Evolutionary conservation across 1,140 invertebrate species (phyloP), one percentile per base, ranked within the genome.

Genomic region (Tenebrio molitor): DNA sequence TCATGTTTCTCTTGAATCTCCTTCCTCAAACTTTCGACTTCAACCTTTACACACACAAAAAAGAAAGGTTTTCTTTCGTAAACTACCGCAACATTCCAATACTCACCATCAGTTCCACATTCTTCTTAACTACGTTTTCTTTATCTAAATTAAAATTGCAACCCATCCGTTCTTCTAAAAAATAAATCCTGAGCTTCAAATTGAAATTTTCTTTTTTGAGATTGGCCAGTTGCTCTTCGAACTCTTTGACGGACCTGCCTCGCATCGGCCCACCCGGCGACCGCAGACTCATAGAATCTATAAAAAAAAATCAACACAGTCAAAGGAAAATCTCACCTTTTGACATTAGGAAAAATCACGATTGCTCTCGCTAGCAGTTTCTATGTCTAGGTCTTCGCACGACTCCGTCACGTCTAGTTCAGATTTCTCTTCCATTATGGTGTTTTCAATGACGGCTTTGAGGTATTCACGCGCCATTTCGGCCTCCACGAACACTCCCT

Each of bases 151-250:
- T 77, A 84, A 86, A 85, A 77, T 88, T 83, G 78, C 88, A 83
- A 72, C 91, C 90, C 83, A 94, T 89, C 74, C 91, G 88, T 83
- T 97, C 95, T 81, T 97, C 95, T 50, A 97, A 85, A 81, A 96
- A 95, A 84, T 96, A 97, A 70, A 97, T 93, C 19, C 95, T 86
- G 44, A 97, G 84, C 83, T 97, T 97, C 0, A 97, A 84, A 83
- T 95, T 93, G 79, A 97, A 97, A 83, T 97, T 97, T 80, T 97
- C 95, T 79, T 96, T 96, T 71, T 92, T 90, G 42, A 97, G 84
- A 10, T 87, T 85, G 15, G 89, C 89, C 63, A 96, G 83, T 81
- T 96, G 92, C 83, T 97, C 93, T 79, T 97, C 95, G 79, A 94
- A 94, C 74, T 97, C 95, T 75, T 95, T 96, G 87, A 97, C 92